Conservation (phyloP, 2,797 vertebrate genomes). For the Pteropus rufus region DNA sequence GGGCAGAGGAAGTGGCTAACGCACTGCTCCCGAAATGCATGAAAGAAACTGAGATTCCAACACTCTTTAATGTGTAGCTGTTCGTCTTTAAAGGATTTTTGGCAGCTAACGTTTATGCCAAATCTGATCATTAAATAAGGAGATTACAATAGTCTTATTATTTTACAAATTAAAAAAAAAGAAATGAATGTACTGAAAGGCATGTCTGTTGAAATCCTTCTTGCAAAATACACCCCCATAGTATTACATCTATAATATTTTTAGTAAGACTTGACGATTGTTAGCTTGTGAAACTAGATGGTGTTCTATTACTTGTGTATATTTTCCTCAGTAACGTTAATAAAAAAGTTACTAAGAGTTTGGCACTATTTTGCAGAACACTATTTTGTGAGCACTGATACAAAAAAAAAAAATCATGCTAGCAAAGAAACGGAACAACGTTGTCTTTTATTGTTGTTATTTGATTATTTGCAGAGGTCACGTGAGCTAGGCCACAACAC, state of each 20-base stretch:
- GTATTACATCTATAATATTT: not conserved
- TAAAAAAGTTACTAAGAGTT: not conserved
- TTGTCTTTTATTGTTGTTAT: not conserved
- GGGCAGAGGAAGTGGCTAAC: constrained; percentile 37
- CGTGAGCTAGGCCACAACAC: not conserved
- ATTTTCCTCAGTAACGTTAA: not conserved
- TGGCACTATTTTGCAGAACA: not conserved
- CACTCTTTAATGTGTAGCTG: not conserved
- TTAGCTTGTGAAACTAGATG: not conserved
- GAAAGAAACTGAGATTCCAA: not conserved
- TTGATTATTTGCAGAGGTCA: not conserved
- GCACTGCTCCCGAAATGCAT: constrained; percentile 24
- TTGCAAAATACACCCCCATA: constrained; percentile 24
- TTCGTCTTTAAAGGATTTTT: not conserved
- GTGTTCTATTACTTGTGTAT: not conserved
- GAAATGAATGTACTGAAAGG: not conserved
- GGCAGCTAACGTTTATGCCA: not conserved
- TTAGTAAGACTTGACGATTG: not conserved
- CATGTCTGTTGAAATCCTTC: constrained; percentile 50
- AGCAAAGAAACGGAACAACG: no score
- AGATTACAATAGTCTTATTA: constrained; percentile 54
- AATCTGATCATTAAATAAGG: not conserved
- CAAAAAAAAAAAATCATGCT: not conserved
- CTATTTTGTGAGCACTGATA: not conserved
- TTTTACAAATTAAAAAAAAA: constrained; percentile 20